These are phyloP conservation scores for Hyles vespertilio DNA, from an alignment of 1,140 invertebrate genomes.

Conservation along the genomic window DNA sequence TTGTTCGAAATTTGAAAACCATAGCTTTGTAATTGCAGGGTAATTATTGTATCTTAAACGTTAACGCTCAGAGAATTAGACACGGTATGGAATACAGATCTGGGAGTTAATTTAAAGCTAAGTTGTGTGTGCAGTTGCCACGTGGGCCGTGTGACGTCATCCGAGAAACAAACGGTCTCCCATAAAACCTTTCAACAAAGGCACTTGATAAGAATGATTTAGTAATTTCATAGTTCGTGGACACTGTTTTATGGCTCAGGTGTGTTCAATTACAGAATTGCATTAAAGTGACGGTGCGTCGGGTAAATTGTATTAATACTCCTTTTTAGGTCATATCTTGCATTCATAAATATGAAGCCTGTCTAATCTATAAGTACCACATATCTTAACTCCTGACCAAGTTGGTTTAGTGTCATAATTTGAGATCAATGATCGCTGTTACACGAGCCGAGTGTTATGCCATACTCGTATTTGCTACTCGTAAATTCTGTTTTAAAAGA, in stretches of 20 bases:
- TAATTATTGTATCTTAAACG: constrained; percentile 34
- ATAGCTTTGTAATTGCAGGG: constrained; percentile 30
- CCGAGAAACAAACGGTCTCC: constrained; percentile 17
- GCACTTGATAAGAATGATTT: constrained; percentile 28
- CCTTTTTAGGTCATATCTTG: no score
- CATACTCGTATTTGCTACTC: no score
- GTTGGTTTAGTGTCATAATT: no score
- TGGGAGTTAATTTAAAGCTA: constrained; percentile 8
- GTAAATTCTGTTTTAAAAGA: no score
- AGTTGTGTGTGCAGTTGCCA: constrained; percentile 29
- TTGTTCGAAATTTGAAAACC: constrained; percentile 12
- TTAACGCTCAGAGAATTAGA: constrained; percentile 15
- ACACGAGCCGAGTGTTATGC: no score
- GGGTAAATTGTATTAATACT: no score
- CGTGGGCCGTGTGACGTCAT: constrained; percentile 53
- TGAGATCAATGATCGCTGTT: no score
- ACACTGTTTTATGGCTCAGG: constrained; percentile 7
- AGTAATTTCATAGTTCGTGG: constrained; percentile 19
- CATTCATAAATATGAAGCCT: no score
- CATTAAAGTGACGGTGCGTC: no score
- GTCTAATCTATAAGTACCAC: no score
- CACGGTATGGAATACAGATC: not conserved
- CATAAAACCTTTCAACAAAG: constrained; percentile 28
- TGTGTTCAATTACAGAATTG: not conserved
- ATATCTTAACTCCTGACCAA: no score